Evolutionary conservation across 2,797 vertebrate species (phyloP), one percentile per base, ranked within the genome.

Genomic region (Lepilemur ruficaudatus): DNA sequence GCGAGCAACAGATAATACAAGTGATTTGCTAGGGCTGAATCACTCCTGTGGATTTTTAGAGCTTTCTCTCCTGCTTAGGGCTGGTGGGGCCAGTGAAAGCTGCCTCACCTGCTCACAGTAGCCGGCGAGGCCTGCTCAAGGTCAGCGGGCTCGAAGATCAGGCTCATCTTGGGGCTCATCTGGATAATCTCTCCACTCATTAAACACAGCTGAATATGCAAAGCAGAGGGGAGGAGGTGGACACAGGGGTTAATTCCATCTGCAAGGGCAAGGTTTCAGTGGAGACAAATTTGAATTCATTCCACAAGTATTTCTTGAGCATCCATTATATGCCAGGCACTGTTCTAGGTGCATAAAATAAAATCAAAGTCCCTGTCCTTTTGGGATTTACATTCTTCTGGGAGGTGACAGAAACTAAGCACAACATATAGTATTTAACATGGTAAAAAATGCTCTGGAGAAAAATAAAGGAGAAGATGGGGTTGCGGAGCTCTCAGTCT

Each of bases 141-240:
- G 97, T 99, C 99, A 0, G 99, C 99, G 0, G 99, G 98, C 97
- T 99, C 99, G 75, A 99, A 99, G 97, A 99, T 99, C 98, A 99
- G 98, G 97, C 99, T 99, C 99, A 99, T 99, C 98, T 99, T 99
- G 48, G 99, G 7, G 97, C 97, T 99, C 99, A 99, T 99, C 98
- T 99, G 99, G 97, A 99, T 99, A 96, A 99, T 99, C 98, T 99
- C 99, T 25, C 99, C 99, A 94, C 99, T 99, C 99, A 99, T 99
- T 83, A 99, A 98, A 98, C 99, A 99, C 14, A 99, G 98, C 99
- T 99, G 94, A 73, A 97, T 98, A 87, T 89, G 12, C 69, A 96
- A 90, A 89, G 80, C 76, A 86, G 84, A 92, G 52, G 59, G 8
- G 23, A 35, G 20, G 8, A 20, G 50, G 20, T 28, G 78, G 76